Evolutionary conservation across 2,113 vertebrate species (phyloP), one percentile per base, ranked within the genome.

Genomic region (Hypocryptadius cinnamomeus): DNA sequence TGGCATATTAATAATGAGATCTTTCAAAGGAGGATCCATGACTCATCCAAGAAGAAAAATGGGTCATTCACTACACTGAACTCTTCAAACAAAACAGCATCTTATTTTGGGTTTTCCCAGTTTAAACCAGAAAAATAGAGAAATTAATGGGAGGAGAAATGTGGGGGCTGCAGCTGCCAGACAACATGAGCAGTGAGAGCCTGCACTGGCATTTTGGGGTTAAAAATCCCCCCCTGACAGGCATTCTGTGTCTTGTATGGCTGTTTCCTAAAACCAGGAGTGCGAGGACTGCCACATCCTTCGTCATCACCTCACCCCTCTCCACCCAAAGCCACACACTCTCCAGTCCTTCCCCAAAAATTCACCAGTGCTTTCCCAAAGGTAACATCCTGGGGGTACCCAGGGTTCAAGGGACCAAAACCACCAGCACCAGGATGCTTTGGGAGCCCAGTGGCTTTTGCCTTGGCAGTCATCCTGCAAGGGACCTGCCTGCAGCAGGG

Each of bases 1-100:
- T 83, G 92, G 81, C 84, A 87, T 37, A 83, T 87, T 92, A 93
- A 96, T 93, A 96, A 96, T 83, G 81, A 95, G 68, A 96, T 77
- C 91, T 92, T 94, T 96, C 92, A 96, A 69, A 89, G 84, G 66
- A 95, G 47, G 79, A 92, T 87, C 87, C 24, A 0, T 95, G 93
- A 96, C 91, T 94, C 94, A 96, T 76, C 40, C 42, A 1, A 82
- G 81, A 87, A 79, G 78, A 93, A 92, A 96, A 95, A 94, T 56
- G 89, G 89, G 89, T 89, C 89, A 91, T 91, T 94, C 71, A 92
- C 74, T 85, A 40, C 71, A 24, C 39, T 47, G 74, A 92, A 81
- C 69, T 4, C 3, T 35, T 73, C 39, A 45, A 93, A 94, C 54
- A 84, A 87, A 92, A 77, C 33, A 70, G 73, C 70, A 84, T 66